These are phyloP conservation scores for Clunio marinus DNA, from an alignment of 2,888 invertebrate species.

Conservation along the genomic window DNA sequence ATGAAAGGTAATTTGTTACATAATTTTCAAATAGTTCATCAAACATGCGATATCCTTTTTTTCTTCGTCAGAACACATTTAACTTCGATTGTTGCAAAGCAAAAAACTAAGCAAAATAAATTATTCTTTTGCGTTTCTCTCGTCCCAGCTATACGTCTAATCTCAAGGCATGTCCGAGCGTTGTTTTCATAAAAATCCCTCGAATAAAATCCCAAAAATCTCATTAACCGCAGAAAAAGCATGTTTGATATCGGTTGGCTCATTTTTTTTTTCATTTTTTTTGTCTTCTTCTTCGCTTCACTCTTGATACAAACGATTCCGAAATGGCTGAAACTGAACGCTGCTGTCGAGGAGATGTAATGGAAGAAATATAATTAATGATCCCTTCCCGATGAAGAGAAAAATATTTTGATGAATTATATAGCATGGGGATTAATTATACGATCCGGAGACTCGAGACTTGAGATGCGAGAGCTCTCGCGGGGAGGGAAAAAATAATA, in stretches of 20 bases:
- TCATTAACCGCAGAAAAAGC: slow-evolving; percentile 18
- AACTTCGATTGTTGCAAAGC: background rate
- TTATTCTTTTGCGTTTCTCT: background rate
- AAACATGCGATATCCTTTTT: background rate
- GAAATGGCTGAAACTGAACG: slow-evolving; percentile 24
- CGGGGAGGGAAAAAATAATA: background rate
- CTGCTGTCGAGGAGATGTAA: slow-evolving; percentile 15
- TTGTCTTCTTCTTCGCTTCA: too few species aligned
- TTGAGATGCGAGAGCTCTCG: background rate
- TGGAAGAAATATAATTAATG: slow-evolving; percentile 30
- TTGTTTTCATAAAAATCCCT: background rate
- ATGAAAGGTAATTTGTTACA: too few species aligned
- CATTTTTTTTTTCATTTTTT: too few species aligned
- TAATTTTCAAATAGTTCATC: too few species aligned
- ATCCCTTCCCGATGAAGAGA: slow-evolving; percentile 8
- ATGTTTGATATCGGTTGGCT: too few species aligned
- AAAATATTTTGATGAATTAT: slow-evolving; percentile 32
- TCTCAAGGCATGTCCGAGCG: background rate
- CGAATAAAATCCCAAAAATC: slow-evolving; percentile 16
- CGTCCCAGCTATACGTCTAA: background rate
- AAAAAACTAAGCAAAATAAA: background rate
- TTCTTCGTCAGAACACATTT: background rate
- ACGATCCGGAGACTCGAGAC: slow-evolving; percentile 4
- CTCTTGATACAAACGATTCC: background rate
- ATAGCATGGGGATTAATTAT: slow-evolving; percentile 36